A percentile compares a stretch with the other conserved stretches of the same genome.
phyloP scores from a whole-genome alignment of 2,888 invertebrate species.

The Scaptomyza flava region DNA sequence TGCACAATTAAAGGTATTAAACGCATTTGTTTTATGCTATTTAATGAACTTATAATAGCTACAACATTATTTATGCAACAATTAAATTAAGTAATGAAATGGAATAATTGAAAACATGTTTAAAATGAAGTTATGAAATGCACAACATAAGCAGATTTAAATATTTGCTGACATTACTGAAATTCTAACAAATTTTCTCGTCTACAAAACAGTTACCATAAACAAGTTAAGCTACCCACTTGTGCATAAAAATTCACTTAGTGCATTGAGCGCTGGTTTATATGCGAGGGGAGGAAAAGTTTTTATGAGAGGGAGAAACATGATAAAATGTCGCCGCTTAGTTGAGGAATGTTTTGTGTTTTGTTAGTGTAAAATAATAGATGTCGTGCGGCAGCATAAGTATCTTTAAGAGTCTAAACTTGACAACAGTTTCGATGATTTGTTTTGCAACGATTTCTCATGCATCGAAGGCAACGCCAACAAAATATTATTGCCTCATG shows the following conservation, averaged over 20 bases:
- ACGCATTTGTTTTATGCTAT: neutral
- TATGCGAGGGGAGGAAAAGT: neutral
- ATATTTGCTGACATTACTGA: conserved; percentile 1
- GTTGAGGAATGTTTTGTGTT: conserved; percentile 56
- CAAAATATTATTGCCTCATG: conserved; percentile 9
- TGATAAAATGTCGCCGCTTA: conserved; percentile 51
- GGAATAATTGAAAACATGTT: neutral
- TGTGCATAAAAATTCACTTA: conserved; percentile 60
- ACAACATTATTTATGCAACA: too few relatives aligned
- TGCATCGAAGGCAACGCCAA: conserved; percentile 1
- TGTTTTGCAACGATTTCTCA: conserved; percentile 20
- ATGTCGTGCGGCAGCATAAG: conserved; percentile 14
- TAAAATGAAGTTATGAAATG: neutral
- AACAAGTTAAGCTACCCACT: conserved; percentile 44
- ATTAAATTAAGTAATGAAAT: neutral
- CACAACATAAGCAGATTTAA: neutral
- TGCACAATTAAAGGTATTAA: neutral
- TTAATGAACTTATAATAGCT: neutral
- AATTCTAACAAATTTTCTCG: conserved; percentile 1
- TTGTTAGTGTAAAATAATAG: conserved; percentile 76
- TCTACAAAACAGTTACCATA: conserved; percentile 7
- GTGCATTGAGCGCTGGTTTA: conserved; percentile 41
- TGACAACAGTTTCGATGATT: conserved; percentile 45
- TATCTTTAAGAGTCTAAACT: conserved; percentile 14
- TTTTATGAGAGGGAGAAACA: neutral